Percentiles rank a stretch among this genome's conserved stretches.
Conservation (phyloP, 2,797 vertebrate genomes). For the Danio choprae region DNA sequence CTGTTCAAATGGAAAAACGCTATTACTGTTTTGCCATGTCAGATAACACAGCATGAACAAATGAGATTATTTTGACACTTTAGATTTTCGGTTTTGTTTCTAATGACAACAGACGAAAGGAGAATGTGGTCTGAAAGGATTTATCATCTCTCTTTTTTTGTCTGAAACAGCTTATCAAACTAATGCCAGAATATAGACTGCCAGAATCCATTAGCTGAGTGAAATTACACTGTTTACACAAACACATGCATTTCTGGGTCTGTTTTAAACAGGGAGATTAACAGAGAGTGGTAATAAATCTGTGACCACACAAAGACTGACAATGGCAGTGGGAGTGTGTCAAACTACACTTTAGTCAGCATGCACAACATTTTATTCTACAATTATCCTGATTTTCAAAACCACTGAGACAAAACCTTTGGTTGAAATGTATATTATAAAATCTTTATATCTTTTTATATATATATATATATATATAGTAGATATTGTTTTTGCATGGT, state of each 20-base stretch:
- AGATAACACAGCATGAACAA: conserved; percentile 5
- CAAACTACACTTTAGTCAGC: not conserved
- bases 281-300: not conserved
- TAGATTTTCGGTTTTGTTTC: not conserved
- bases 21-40: not conserved
- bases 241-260: conserved; percentile 10
- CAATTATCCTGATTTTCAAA: conserved; percentile 7
- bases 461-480: too few species aligned
- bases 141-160: not conserved
- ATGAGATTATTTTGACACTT: conserved; percentile 35
- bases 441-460: too few species aligned
- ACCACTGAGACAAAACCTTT: not conserved
- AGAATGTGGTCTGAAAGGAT: conserved; percentile 19
- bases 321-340: not conserved
- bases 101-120: conserved; percentile 12
- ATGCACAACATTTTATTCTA: not conserved
- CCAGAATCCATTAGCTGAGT: conserved; percentile 35
- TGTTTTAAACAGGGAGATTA: conserved; percentile 16
- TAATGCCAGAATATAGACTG: conserved; percentile 20
- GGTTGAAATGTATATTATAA: not conserved
- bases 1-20: not conserved
- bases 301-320: not conserved
- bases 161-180: conserved; percentile 13
- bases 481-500: too few species aligned
- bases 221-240: conserved; percentile 40